These are phyloP conservation scores for Saccopteryx leptura DNA, from an alignment of 2,113 vertebrate genomes.

Conservation along the genomic window DNA sequence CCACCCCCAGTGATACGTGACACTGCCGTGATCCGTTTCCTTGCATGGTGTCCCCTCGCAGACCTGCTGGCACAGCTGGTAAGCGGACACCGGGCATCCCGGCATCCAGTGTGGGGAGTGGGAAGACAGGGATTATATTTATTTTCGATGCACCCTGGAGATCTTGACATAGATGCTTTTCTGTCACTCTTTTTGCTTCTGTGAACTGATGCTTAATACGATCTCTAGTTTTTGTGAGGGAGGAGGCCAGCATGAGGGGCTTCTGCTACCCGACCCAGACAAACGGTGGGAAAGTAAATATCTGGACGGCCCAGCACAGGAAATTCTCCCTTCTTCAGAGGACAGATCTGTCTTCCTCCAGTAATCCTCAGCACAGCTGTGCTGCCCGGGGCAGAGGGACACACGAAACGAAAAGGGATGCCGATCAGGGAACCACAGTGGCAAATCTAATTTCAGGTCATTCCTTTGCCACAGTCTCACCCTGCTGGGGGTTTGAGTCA, in stretches of 20 bases:
- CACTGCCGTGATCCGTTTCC: neutral
- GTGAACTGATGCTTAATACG: slow-evolving; percentile 51
- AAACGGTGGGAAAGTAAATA: slow-evolving; percentile 81
- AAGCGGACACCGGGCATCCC: neutral
- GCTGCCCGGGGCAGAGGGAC: slow-evolving; percentile 73
- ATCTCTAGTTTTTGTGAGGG: slow-evolving; percentile 70
- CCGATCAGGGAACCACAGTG: slow-evolving; percentile 81
- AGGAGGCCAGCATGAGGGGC: slow-evolving; percentile 18
- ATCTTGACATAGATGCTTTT: neutral
- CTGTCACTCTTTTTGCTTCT: neutral
- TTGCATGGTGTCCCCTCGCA: neutral
- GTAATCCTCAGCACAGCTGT: slow-evolving; percentile 87
- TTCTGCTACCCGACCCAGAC: slow-evolving; percentile 67
- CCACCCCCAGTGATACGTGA: neutral
- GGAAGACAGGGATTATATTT: neutral
- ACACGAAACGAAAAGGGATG: slow-evolving; percentile 80
- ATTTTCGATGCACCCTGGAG: neutral
- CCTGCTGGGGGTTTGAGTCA: slow-evolving; percentile 72
- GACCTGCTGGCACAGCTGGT: neutral
- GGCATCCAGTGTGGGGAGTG: too few relatives aligned
- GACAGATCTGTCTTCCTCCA: slow-evolving; percentile 73
- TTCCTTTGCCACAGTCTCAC: slow-evolving; percentile 78
- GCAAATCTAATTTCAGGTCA: slow-evolving; percentile 73
- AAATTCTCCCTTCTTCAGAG: slow-evolving; percentile 62
- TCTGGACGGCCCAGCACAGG: slow-evolving; percentile 76